These are phyloP conservation scores for Columbina picui DNA, from an alignment of 2,113 vertebrate species.

Conservation along the genomic window DNA sequence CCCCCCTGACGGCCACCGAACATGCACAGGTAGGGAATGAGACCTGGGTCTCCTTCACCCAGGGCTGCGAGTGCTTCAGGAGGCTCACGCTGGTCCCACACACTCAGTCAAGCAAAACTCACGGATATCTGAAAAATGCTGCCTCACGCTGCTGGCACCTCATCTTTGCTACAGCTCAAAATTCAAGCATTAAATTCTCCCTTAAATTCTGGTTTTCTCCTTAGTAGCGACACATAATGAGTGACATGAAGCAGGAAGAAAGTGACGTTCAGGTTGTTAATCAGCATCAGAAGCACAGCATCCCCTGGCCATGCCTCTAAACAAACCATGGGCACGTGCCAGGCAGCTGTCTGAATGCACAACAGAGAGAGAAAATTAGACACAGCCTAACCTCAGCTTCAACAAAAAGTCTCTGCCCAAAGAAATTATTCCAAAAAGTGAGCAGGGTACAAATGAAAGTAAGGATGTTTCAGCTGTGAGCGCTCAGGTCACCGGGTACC, in stretches of 20 bases:
- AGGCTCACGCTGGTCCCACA: background rate
- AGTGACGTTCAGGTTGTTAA: background rate
- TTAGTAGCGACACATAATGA: background rate
- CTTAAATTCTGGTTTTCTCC: background rate
- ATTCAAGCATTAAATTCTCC: background rate
- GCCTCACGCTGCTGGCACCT: background rate
- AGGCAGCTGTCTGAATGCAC: background rate
- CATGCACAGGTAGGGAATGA: no score
- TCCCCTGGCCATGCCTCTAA: background rate
- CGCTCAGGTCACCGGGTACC: background rate
- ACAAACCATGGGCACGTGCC: fast-evolving
- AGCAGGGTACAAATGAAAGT: background rate
- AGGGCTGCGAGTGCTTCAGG: background rate
- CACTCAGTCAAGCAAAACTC: background rate
- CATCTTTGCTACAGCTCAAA: background rate
- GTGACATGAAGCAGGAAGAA: background rate
- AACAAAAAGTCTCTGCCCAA: background rate
- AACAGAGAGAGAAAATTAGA: background rate
- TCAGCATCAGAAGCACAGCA: background rate
- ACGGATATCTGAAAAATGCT: background rate
- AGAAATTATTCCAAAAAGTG: background rate
- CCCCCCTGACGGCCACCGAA: background rate
- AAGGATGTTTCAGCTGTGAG: background rate
- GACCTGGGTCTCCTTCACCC: background rate
- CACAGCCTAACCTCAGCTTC: background rate